Percentiles rank a stretch among this genome's conserved stretches.
Evolutionary conservation across 2,113 vertebrate genomes (phyloP).

Genomic region (Corythoichthys haematopterus): DNA sequence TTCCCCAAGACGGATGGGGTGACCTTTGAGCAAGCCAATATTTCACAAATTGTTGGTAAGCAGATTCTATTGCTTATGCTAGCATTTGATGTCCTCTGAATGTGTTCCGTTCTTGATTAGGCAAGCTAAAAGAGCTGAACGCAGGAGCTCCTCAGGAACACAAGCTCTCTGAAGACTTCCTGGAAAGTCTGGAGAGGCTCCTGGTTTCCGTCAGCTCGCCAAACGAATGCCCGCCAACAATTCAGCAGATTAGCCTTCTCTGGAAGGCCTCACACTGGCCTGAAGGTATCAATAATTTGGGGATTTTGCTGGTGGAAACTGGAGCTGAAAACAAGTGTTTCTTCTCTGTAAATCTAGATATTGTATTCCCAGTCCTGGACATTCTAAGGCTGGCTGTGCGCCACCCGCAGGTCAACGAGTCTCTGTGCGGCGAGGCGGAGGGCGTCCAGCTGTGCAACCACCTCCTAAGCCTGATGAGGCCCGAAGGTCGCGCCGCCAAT

Average conservation of each 20-base stretch:
- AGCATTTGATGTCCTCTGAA: background rate
- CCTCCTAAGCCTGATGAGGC: slow-evolving; percentile 84
- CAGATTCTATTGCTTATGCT: too few relatives aligned
- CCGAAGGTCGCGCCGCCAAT: slow-evolving; percentile 85
- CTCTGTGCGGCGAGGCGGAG: slow-evolving; percentile 86
- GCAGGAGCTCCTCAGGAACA: slow-evolving; percentile 60
- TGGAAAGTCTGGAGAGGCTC: slow-evolving; percentile 82
- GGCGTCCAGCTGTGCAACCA: slow-evolving; percentile 83
- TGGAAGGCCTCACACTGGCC: slow-evolving; percentile 93
- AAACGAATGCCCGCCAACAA: slow-evolving; percentile 72
- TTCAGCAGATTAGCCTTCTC: slow-evolving; percentile 82
- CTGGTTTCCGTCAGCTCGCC: slow-evolving; percentile 70
- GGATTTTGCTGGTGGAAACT: background rate
- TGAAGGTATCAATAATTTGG: slow-evolving; percentile 60
- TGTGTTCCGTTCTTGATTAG: slow-evolving; percentile 56
- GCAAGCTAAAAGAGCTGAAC: slow-evolving; percentile 83
- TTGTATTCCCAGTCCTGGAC: slow-evolving; percentile 94
- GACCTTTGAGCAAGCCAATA: slow-evolving; percentile 93
- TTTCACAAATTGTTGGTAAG: slow-evolving; percentile 85
- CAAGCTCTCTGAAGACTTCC: slow-evolving; percentile 57
- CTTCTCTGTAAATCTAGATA: slow-evolving; percentile 70
- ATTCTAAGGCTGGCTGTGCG: slow-evolving; percentile 90
- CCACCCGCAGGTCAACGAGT: slow-evolving; percentile 87
- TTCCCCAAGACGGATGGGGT: slow-evolving; percentile 92
- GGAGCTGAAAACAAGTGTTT: background rate